phyloP scores from a whole-genome alignment of 2,888 invertebrate species.

The Stratiomys singularior region DNA sequence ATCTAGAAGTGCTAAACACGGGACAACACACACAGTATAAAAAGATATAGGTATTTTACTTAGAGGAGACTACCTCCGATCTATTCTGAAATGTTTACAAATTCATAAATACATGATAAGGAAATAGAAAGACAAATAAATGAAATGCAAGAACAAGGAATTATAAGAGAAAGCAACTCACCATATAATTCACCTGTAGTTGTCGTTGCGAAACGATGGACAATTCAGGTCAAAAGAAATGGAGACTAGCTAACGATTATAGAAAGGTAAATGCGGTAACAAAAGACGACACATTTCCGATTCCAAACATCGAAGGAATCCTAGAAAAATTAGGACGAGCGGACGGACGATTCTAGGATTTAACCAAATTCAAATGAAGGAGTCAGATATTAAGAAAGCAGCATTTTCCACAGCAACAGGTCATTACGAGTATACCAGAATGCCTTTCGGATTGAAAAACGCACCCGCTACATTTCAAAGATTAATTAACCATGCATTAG shows the following conservation, averaged over 20 bases:
- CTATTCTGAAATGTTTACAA: constrained; percentile 18
- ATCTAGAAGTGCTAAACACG: no score
- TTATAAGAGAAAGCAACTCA: constrained; percentile 20
- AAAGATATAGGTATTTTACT: no score
- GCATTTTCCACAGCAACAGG: constrained; percentile 51
- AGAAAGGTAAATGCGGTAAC: constrained; percentile 22
- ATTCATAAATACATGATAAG: constrained; percentile 26
- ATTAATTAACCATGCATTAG: constrained; percentile 54
- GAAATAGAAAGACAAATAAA: constrained; percentile 19
- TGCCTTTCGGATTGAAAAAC: constrained; percentile 52
- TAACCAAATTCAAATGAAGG: constrained; percentile 36
- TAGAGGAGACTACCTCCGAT: no score
- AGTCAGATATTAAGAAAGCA: constrained; percentile 50
- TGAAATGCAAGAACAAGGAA: constrained; percentile 16
- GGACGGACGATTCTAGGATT: no score
- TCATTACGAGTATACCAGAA: constrained; percentile 50
- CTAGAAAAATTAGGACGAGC: constrained; percentile 27
- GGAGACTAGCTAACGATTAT: constrained; percentile 15
- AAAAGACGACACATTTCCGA: constrained; percentile 8
- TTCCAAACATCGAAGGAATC: constrained; percentile 25
- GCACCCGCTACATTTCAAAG: constrained; percentile 52
- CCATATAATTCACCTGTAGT: constrained; percentile 24
- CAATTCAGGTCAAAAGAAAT: constrained; percentile 13
- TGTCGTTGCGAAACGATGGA: constrained; percentile 19
- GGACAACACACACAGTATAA: no score